A percentile compares a stretch with the other conserved stretches of the same genome.
phyloP scores from a whole-genome alignment of 2,888 invertebrate species.

The Tolmerus cingulatus region DNA sequence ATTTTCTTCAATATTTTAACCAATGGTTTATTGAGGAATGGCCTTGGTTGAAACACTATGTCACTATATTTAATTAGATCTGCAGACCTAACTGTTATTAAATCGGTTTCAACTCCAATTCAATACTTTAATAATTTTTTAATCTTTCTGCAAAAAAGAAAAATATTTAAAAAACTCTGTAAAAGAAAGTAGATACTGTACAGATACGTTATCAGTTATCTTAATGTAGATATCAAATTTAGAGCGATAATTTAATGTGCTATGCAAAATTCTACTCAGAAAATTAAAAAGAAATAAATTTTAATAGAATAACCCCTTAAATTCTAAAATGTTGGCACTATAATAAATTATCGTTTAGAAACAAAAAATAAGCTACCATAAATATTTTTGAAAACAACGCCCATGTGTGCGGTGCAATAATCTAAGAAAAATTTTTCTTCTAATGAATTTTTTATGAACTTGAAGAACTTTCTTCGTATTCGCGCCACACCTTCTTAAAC shows the following conservation, averaged over 20 bases:
- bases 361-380: too few relatives aligned
- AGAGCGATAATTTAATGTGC: neutral
- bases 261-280: too few relatives aligned
- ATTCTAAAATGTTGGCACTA: too few relatives aligned
- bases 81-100: neutral
- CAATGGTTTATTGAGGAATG: neutral
- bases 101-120: neutral
- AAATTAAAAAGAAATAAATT: too few relatives aligned
- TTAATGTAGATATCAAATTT: neutral
- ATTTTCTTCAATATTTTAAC: conserved; percentile 40
- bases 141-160: neutral
- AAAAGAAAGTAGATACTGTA: neutral
- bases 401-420: too few relatives aligned
- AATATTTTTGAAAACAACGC: too few relatives aligned
- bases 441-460: neutral
- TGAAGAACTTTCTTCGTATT: neutral
- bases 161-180: neutral
- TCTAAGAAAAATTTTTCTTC: too few relatives aligned
- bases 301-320: too few relatives aligned
- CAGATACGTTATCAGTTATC: neutral
- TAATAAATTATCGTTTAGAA: too few relatives aligned
- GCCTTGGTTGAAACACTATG: neutral
- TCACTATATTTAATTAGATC: neutral
- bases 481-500: neutral
- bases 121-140: neutral